These are phyloP conservation scores for Macrophya annulata DNA, from an alignment of 2,888 invertebrate species.

Conservation along the genomic window DNA sequence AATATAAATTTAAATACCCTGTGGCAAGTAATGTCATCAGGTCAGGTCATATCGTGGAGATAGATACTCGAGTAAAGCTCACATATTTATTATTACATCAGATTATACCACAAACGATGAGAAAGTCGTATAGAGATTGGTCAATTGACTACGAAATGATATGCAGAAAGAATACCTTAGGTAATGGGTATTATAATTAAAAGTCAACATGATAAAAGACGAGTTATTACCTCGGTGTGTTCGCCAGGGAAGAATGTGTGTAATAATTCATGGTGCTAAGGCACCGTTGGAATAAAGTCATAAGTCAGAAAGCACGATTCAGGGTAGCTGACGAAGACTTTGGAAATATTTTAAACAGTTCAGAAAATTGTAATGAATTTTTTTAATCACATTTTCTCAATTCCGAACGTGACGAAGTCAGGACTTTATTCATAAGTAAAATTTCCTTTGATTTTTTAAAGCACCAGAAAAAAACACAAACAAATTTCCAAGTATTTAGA, in stretches of 20 bases:
- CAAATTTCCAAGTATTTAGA: too few species aligned
- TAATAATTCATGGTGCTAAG: not conserved
- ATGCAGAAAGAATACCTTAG: not conserved
- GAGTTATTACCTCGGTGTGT: not conserved
- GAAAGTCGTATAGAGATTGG: not conserved
- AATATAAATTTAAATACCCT: not conserved
- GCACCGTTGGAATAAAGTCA: not conserved
- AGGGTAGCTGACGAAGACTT: not conserved
- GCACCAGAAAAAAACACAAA: too few species aligned
- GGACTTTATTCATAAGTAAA: too few species aligned
- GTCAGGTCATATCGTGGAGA: not conserved
- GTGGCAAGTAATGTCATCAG: not conserved
- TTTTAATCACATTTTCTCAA: too few species aligned
- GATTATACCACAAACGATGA: not conserved
- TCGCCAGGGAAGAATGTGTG: not conserved
- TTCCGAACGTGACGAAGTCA: too few species aligned
- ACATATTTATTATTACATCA: not conserved
- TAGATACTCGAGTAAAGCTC: not conserved
- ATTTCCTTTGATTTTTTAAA: too few species aligned
- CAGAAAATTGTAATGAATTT: not conserved
- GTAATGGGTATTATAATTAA: not conserved
- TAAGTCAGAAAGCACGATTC: constrained; percentile 1
- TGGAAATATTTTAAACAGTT: not conserved
- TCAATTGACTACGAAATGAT: not conserved
- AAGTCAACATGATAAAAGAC: not conserved